These are phyloP conservation scores for Oryzaephilus surinamensis DNA, from an alignment of 1,140 invertebrate genomes.

Conservation along the genomic window DNA sequence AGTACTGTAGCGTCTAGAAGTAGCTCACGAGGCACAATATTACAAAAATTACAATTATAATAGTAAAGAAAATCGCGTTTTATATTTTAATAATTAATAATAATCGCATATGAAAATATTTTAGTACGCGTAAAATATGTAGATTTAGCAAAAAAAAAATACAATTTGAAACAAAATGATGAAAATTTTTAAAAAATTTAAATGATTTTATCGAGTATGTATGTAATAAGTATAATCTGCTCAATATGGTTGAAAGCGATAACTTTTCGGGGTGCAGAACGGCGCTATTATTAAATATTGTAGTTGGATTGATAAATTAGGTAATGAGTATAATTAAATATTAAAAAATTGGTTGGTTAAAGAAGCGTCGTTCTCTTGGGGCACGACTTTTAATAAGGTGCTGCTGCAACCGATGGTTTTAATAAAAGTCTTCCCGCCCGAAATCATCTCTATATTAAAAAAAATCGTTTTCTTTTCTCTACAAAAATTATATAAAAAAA, in stretches of 20 bases:
- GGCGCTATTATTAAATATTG: slow-evolving; percentile 16
- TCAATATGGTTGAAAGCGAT: slow-evolving; percentile 23
- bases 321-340: slow-evolving; percentile 14
- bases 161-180: too few relatives aligned
- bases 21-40: slow-evolving; percentile 31
- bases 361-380: too few relatives aligned
- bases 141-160: slow-evolving; percentile 27
- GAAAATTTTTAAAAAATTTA: too few relatives aligned
- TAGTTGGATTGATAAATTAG: slow-evolving; percentile 12
- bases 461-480: not conserved
- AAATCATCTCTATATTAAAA: slow-evolving; percentile 23
- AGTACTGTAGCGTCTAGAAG: slow-evolving; percentile 28
- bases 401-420: slow-evolving; percentile 28
- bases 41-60: slow-evolving; percentile 13
- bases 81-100: slow-evolving; percentile 32
- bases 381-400: slow-evolving; percentile 31
- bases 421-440: slow-evolving; percentile 35
- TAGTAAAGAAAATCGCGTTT: slow-evolving; percentile 30
- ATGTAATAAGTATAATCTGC: slow-evolving; percentile 21
- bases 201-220: slow-evolving; percentile 13
- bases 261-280: slow-evolving; percentile 24
- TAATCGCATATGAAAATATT: slow-evolving; percentile 28
- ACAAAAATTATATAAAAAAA: too few relatives aligned
- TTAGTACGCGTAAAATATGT: slow-evolving; percentile 31
- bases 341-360: too few relatives aligned